Percentiles rank a stretch among this genome's conserved stretches.
Conservation (phyloP, 2,113 vertebrate genomes). For the Oreotrochilus melanogaster region DNA sequence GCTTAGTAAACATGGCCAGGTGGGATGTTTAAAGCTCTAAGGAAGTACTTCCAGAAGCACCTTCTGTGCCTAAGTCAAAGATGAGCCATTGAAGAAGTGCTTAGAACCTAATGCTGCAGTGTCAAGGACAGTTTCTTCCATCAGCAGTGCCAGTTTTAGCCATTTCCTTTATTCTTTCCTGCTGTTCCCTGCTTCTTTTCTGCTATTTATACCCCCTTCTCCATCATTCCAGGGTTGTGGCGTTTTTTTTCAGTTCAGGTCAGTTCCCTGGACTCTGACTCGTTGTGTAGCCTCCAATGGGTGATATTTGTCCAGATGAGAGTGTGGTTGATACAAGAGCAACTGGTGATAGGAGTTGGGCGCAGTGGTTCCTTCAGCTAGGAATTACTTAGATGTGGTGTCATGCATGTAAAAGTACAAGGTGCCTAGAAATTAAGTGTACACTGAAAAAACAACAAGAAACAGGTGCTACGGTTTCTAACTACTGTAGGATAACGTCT, state of each 20-base stretch:
- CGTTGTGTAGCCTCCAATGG: fast-evolving
- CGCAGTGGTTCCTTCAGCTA: neutral
- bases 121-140: neutral
- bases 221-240: fast-evolving
- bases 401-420: neutral
- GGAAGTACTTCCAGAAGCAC: neutral
- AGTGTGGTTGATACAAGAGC: neutral
- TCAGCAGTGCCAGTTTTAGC: neutral
- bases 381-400: neutral
- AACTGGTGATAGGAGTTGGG: fast-evolving
- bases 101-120: neutral
- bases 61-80: neutral
- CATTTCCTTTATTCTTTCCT: neutral
- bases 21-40: neutral
- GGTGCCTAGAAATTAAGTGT: neutral
- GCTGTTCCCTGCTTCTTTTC: neutral
- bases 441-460: neutral
- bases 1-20: neutral
- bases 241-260: fast-evolving
- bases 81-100: neutral
- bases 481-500: neutral
- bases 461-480: neutral
- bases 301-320: neutral
- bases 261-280: neutral
- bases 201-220: neutral